phyloP scores from a whole-genome alignment of 1,140 invertebrate genomes.

The Spodoptera frugiperda region DNA sequence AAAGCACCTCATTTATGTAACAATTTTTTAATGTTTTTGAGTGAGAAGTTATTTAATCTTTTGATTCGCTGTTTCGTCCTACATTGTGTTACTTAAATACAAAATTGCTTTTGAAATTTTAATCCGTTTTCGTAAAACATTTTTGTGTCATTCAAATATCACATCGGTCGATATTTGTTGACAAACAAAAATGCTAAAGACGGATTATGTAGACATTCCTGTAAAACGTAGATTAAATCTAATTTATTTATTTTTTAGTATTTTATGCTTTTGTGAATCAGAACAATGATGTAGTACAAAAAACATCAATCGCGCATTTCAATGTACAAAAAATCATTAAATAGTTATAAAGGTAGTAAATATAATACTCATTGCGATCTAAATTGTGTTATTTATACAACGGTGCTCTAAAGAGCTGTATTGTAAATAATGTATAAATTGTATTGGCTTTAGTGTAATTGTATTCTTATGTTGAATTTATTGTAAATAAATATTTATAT shows the following conservation, averaged over 20 bases:
- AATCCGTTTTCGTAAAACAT: background rate
- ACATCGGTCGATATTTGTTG: background rate
- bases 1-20: slow-evolving; percentile 15
- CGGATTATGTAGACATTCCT: slow-evolving; percentile 9
- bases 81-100: slow-evolving; percentile 23
- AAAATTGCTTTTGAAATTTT: slow-evolving; percentile 21
- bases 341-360: slow-evolving; percentile 49
- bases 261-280: slow-evolving; percentile 27
- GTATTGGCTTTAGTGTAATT: slow-evolving; percentile 44
- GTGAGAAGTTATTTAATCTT: background rate
- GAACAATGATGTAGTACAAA: slow-evolving; percentile 69
- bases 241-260: slow-evolving; percentile 42
- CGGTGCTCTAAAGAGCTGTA: slow-evolving; percentile 53
- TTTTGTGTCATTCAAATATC: slow-evolving; percentile 4
- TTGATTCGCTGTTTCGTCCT: slow-evolving; percentile 31
- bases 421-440: slow-evolving; percentile 74
- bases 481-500: slow-evolving; percentile 65
- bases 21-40: background rate
- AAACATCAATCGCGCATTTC: slow-evolving; percentile 62
- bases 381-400: slow-evolving; percentile 55
- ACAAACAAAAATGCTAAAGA: background rate
- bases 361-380: slow-evolving; percentile 64
- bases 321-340: slow-evolving; percentile 68
- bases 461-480: slow-evolving; percentile 47
- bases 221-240: slow-evolving; percentile 26